Conservation (phyloP, 92 coral and sea anemone species). For the Actinernus sp. region DNA sequence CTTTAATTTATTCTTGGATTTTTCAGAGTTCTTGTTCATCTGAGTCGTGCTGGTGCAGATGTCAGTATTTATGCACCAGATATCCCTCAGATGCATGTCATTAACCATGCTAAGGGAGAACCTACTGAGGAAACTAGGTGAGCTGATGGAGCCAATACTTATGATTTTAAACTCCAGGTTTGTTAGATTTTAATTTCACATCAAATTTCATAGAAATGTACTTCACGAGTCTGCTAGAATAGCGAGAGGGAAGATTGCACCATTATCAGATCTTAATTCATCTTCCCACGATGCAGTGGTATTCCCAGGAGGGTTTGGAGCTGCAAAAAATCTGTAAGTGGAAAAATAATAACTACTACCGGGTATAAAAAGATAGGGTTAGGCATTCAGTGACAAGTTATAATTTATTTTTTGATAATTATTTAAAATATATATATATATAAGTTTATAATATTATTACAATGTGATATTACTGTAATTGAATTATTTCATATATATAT, state of each 20-base stretch:
- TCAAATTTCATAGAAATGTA: conserved; percentile 59
- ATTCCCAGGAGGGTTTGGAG: conserved; percentile 95
- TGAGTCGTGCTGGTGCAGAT: conserved; percentile 81
- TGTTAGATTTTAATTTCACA: background rate
- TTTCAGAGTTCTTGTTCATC: conserved; percentile 72
- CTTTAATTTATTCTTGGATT: background rate
- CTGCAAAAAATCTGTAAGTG: conserved; percentile 85
- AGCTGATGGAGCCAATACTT: background rate
- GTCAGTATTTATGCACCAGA: conserved; percentile 88
- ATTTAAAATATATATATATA: background rate
- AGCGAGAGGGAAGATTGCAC: conserved; percentile 81
- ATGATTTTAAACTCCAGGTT: background rate
- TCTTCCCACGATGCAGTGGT: conserved; percentile 83
- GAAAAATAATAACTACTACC: background rate
- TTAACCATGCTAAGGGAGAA: conserved; percentile 83
- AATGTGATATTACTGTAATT: background rate
- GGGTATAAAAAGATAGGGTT: background rate
- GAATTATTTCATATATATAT: background rate
- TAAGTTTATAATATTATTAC: background rate
- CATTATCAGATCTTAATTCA: conserved; percentile 53
- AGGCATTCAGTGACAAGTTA: background rate
- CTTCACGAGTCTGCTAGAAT: conserved; percentile 86
- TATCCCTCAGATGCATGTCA: conserved; percentile 88
- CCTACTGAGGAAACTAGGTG: conserved; percentile 72
- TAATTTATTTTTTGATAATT: background rate